A percentile compares a stretch with the other conserved stretches of the same genome.
phyloP scores from a whole-genome alignment of 1,140 invertebrate species.

The Zaprionus vittiger region DNA sequence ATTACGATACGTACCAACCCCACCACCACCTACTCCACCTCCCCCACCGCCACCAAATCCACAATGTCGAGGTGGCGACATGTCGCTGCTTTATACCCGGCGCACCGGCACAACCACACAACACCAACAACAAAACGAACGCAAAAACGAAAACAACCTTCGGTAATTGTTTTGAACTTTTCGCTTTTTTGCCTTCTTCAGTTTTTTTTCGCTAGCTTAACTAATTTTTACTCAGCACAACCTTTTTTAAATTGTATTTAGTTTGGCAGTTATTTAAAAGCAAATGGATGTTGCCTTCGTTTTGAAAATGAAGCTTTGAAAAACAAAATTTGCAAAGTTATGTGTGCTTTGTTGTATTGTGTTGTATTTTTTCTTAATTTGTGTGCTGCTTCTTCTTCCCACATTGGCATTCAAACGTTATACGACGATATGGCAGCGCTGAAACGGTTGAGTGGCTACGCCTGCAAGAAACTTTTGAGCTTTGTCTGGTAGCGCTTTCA shows the following conservation, averaged over 20 bases:
- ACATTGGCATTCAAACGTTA: neutral
- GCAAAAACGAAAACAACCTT: conserved; percentile 10
- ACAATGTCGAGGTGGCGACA: conserved; percentile 39
- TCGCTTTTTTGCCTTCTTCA: neutral
- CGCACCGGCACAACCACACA: conserved; percentile 7
- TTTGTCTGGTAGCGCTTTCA: conserved; percentile 2
- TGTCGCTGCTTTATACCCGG: conserved; percentile 10
- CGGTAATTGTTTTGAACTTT: conserved; percentile 23
- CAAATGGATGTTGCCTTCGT: neutral
- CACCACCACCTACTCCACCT: neutral
- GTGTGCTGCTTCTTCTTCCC: conserved; percentile 17
- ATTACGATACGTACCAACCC: conserved; percentile 3
- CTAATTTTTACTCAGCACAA: neutral
- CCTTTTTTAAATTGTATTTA: neutral
- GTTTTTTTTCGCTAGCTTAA: neutral
- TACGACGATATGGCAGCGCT: conserved; percentile 7
- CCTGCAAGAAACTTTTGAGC: neutral
- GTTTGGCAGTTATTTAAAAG: neutral
- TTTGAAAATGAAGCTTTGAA: conserved; percentile 9
- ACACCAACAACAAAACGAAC: conserved; percentile 19
- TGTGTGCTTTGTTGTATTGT: conserved; percentile 35
- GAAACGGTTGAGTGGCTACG: neutral
- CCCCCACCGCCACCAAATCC: conserved; percentile 25
- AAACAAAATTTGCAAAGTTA: conserved; percentile 27
- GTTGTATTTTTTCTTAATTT: conserved; percentile 25